A percentile compares a stretch with the other conserved stretches of the same genome.
Evolutionary conservation across 2,888 invertebrate species (phyloP).

Genomic region (Campoplex capitator): DNA sequence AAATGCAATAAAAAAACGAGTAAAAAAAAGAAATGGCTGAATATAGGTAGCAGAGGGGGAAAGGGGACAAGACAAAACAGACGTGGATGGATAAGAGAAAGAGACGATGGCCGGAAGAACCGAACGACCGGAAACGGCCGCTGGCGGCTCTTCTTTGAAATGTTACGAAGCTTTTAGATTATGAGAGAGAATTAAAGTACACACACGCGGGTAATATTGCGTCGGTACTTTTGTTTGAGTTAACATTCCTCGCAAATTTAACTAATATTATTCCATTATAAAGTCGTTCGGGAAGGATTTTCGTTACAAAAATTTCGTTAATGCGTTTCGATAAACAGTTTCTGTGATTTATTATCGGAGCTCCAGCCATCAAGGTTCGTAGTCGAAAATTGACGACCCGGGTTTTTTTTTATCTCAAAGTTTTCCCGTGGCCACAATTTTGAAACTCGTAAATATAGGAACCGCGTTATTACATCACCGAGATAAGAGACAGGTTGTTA

Average conservation of each 20-base stretch:
- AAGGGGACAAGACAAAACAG: constrained; percentile 46
- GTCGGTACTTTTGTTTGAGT: constrained; percentile 47
- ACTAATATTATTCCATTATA: not conserved
- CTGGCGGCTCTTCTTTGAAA: constrained; percentile 74
- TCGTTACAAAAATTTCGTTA: not conserved
- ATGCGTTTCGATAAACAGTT: not conserved
- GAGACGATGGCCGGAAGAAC: constrained; percentile 64
- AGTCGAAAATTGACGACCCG: constrained; percentile 31
- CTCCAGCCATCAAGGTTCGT: not conserved
- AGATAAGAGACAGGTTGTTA: constrained; percentile 68
- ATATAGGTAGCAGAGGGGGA: not conserved
- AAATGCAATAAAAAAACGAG: constrained; percentile 51
- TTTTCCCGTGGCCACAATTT: constrained; percentile 50
- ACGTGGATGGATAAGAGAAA: constrained; percentile 57
- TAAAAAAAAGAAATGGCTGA: constrained; percentile 42
- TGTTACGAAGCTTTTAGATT: constrained; percentile 60
- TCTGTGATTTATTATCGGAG: not conserved
- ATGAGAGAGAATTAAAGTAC: constrained; percentile 56
- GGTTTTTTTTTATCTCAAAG: constrained; percentile 35
- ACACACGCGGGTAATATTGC: constrained; percentile 17
- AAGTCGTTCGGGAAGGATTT: not conserved
- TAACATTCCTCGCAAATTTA: constrained; percentile 31
- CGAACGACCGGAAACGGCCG: constrained; percentile 76
- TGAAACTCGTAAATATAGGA: constrained; percentile 63
- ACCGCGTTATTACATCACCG: constrained; percentile 65